Evolutionary conservation across 2,113 vertebrate species (phyloP).

Genomic region (Crypturellus undulatus): DNA sequence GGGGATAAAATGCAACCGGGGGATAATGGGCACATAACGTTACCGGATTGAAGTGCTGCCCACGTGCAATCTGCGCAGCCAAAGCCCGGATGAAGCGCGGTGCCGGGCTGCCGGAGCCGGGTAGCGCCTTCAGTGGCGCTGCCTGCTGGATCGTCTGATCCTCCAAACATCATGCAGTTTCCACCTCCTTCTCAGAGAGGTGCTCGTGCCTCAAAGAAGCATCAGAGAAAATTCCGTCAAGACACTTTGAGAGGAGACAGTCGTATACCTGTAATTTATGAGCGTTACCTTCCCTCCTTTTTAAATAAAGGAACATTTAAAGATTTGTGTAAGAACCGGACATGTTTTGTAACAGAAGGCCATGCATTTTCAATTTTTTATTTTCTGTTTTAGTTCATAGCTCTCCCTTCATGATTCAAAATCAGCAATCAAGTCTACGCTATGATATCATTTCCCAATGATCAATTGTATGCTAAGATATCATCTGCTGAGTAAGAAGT

Average conservation of each 20-base stretch:
- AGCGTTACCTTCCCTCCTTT: not conserved
- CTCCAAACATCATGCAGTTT: slow-evolving; percentile 11
- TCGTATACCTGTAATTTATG: not conserved
- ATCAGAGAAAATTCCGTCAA: not conserved
- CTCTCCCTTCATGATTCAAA: not conserved
- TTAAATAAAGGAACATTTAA: not conserved
- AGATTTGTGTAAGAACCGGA: not conserved
- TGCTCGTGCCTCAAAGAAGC: slow-evolving; percentile 49
- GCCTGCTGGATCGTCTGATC: not conserved
- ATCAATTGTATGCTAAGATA: not conserved
- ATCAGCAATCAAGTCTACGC: not conserved
- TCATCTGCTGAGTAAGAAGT: not conserved
- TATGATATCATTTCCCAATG: not conserved
- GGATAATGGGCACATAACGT: not conserved
- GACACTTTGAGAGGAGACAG: not conserved
- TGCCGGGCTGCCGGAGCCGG: accelerated
- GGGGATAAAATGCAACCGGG: not conserved
- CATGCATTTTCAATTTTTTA: not conserved
- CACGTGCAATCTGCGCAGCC: not conserved
- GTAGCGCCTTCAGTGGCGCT: not conserved
- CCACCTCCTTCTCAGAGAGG: slow-evolving; percentile 58
- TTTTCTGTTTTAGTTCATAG: not conserved
- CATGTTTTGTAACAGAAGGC: not conserved
- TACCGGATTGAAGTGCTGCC: not conserved
- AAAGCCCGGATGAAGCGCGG: not conserved